Evolutionary conservation across 2,113 vertebrate species (phyloP), one percentile per base, ranked within the genome.

Genomic region (Muscicapa adusta): DNA sequence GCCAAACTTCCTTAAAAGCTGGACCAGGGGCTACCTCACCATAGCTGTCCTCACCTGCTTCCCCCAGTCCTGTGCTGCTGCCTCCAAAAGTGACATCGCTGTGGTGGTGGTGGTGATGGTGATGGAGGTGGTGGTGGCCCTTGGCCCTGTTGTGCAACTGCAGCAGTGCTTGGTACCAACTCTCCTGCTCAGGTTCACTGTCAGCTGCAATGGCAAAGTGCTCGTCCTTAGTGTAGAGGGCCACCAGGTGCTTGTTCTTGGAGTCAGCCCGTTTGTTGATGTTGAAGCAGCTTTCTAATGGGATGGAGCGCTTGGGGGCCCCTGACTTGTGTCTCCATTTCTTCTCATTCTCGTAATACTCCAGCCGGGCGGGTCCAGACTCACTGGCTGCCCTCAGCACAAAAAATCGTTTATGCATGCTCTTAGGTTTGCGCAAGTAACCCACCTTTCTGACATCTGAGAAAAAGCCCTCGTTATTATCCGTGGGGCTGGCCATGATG

Each of bases 401-500:
- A 91, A 99, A 99, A 97, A 99, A 99, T 90, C 98, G 98, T 97
- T 98, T 98, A 96, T 99, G 98, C 98, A 98, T 99, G 97, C 98
- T 99, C 98, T 99, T 99, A 95, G 98, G 98, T 97, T 99, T 99
- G 97, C 98, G 98, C 97, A 99, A 98, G 98, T 99, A 99, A 95
- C 98, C 98, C 98, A 99, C 98, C 98, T 99, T 99, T 95, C 98
- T 98, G 97, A 99, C 98, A 96, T 99, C 98, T 18, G 98, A 99
- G 97, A 98, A 98, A 96, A 98, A 98, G 75, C 98, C 98, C 92
- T 98, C 98, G 33, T 97, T 98, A 62, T 92, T 94, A 83, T 98
- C 98, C 29, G 98, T 98, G 75, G 98, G 98, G 93, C 98, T 98
- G 77, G 98, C 98, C 98, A 98, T 98, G 96, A 92, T 80, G 90